Conservation (phyloP, 2,113 vertebrate genomes). For the Petroica traversi region DNA sequence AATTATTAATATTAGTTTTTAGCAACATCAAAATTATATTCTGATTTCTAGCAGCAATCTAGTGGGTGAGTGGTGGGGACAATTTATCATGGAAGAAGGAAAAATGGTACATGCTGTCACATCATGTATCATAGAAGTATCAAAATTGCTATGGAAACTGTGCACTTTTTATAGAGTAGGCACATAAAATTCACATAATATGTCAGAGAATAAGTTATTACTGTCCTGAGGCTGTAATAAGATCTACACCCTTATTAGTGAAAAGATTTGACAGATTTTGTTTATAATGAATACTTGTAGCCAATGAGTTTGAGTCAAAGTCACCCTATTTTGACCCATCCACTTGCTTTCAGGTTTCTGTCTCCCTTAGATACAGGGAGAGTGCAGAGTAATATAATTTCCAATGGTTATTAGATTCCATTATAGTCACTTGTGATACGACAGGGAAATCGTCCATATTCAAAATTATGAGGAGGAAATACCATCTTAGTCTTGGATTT, state of each 20-base stretch:
- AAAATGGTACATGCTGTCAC: constrained; percentile 68
- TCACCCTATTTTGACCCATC: constrained; percentile 56
- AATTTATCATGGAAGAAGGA: constrained; percentile 55
- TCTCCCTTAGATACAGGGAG: neutral
- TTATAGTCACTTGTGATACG: constrained; percentile 37
- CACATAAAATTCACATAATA: constrained; percentile 78
- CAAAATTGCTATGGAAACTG: constrained; percentile 79
- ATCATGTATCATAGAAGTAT: constrained; percentile 65
- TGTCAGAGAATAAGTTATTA: constrained; percentile 80
- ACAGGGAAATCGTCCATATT: constrained; percentile 10
- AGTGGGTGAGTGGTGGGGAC: neutral
- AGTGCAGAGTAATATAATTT: constrained; percentile 2
- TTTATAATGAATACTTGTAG: constrained; percentile 69
- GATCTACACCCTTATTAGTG: constrained; percentile 77
- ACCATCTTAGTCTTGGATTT: neutral
- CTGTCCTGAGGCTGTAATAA: constrained; percentile 79
- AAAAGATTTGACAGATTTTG: constrained; percentile 75
- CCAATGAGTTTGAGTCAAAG: constrained; percentile 63
- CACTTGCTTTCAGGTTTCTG: constrained; percentile 38
- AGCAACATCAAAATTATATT: constrained; percentile 10
- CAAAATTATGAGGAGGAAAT: constrained; percentile 32
- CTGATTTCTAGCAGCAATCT: constrained; percentile 21
- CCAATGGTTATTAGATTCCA: constrained; percentile 34
- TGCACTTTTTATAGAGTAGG: constrained; percentile 72
- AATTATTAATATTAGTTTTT: constrained; percentile 47